Base-by-base conservation (phyloP, 2,797 vertebrate genomes). In the Falco novaeseelandiae region DNA sequence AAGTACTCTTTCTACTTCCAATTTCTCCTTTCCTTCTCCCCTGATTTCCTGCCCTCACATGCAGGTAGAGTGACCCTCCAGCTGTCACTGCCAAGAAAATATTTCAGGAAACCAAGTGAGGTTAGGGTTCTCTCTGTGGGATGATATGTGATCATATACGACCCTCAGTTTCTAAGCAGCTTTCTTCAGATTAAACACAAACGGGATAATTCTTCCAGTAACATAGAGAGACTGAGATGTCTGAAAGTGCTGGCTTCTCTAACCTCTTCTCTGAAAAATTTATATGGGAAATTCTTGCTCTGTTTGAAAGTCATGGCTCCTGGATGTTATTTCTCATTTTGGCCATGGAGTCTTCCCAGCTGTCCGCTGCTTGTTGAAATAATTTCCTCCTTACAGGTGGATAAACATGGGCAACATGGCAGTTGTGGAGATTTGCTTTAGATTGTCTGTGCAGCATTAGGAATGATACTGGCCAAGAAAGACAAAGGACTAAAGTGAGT, bases 31-130 rank as follows among this genome's bases (percentile, higher is more conserved):
- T 55, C 5, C 6, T 61, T 58, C 16, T n/a, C 36, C 36, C 8
- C 22, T 55, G 27, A 59, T 81, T 90, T 78, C 14, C 76, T 61
- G 25, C 2, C n/a, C 18, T 74, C 44, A 38, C n/a, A 55, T 9
- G 6, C 44, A 70, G 13, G 17, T 55, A 49, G 8, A 62, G 3
- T 0, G 0, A 80, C 10, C 8, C 5, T 80, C 14, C 21, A 55
- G 13, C 1, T 85, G 38, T 62, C 38, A 46, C 9, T 18, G 38
- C 1, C 14, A 58, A 34, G 19, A 78, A 36, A 57, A 72, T n/a
- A 69, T 40, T 86, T 86, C n/a, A 81, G 49, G 10, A 88, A 92
- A 74, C 2, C 14, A 79, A 65, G 13, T 32, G 34, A 92, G 9
- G 16, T 58, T 87, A 36, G 9, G 46, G 7, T 63, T 91, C 9